Base-by-base conservation (phyloP, 2,888 invertebrate species). In the Chironomus tentans region DNA sequence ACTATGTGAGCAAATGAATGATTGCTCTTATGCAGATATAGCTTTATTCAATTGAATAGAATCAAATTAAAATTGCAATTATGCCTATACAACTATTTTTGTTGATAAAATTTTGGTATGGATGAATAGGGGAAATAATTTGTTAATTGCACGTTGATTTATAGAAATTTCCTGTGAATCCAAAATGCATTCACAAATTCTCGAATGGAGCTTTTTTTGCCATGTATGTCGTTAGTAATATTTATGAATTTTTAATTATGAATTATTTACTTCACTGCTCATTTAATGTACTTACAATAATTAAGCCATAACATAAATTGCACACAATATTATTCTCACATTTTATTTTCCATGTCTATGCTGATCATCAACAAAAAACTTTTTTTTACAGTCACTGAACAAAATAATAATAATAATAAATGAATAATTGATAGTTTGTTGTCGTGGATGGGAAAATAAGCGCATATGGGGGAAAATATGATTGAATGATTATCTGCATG, bases 401-500 rank as follows among this genome's bases (percentile, higher is more conserved):
- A 56, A 56, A 15, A 56, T 56, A 56, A 56, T 18, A 56, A 18
- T 38, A 38, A 38, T 38, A 56, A 56, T 56, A 56, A 56, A 65
- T 65, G 65, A 65, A 65, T 65, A 65, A 65, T 24, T 65, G 65
- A 65, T 65, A 22, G 21, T 21, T 1, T 21, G 65, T n/a, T 56
- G 18, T n/a, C 13, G 56, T 56, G 56, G 10, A 38, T 38, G 38
- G n/a, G 38, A 38, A 65, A 65, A 65, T 13, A 65, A 7, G 3
- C 18, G 65, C 21, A 24, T 65, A 22, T 65, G 65, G 65, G 22
- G 18, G 68, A 65, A 21, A 74, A 68, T 74, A 74, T 74, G 74
- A 74, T 74, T 46, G 68, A 74, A 46, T 28, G 62, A 74, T 74
- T 74, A 68, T 68, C 68, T 12, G 74, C 74, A 74, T 74, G 74